Evolutionary conservation across 53 echinoderm and acorn worm genomes (phyloP).

Genomic region (Hippasteria phrygiana): DNA sequence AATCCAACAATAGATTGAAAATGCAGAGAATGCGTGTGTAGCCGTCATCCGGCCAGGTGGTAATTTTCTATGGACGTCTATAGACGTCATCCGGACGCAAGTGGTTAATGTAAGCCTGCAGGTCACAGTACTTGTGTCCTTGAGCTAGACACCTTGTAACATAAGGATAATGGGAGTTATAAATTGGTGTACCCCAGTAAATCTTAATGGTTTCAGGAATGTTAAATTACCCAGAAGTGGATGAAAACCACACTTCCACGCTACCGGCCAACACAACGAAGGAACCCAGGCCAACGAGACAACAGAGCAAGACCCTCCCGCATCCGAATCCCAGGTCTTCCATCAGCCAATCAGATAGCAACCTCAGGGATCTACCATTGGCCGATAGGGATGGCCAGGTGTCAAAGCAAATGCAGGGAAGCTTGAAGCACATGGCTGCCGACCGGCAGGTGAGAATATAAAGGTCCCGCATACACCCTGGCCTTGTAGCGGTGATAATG

Average conservation of each 20-base stretch:
- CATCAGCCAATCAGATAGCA: constrained; percentile 62
- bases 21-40: no score
- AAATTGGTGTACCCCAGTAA: no score
- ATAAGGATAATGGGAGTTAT: no score
- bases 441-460: constrained; percentile 54
- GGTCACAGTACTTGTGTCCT: no score
- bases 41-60: no score
- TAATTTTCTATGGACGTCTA: no score
- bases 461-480: background rate
- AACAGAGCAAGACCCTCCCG: constrained; percentile 55
- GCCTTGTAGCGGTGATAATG: background rate
- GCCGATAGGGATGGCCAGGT: constrained; percentile 53
- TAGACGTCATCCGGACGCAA: no score
- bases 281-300: constrained; percentile 12
- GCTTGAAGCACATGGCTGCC: constrained; percentile 60
- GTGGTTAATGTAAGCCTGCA: no score
- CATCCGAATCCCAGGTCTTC: constrained; percentile 43
- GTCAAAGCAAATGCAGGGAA: constrained; percentile 47
- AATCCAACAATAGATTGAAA: no score
- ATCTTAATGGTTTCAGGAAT: background rate
- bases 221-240: background rate
- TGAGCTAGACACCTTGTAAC: no score
- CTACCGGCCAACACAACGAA: constrained; percentile 17
- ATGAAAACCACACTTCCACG: constrained; percentile 26
- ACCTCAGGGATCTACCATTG: constrained; percentile 52